Conservation (phyloP, 2,888 invertebrate genomes). For the Cryptocephalus moraei region DNA sequence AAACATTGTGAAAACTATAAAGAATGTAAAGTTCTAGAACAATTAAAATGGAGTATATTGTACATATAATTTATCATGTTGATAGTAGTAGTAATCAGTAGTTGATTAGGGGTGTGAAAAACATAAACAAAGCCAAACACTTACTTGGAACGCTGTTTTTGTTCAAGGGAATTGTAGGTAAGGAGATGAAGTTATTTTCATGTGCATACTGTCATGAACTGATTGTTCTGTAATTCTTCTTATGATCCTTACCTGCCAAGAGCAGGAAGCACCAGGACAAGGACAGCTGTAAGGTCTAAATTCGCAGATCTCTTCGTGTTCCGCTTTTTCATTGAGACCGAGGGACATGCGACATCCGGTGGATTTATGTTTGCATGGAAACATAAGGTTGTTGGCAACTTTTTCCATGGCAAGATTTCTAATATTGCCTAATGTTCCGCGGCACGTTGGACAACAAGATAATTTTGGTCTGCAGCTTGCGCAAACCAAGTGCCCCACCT, state of each 20-base stretch:
- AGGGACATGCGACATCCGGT: slow-evolving; percentile 90
- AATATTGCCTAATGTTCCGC: slow-evolving; percentile 93
- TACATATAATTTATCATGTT: no score
- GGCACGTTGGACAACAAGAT: slow-evolving; percentile 94
- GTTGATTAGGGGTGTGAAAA: no score
- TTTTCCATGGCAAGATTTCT: slow-evolving; percentile 99
- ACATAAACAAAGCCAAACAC: no score
- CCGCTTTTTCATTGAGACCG: slow-evolving; percentile 94
- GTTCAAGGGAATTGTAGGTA: no score
- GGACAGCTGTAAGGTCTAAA: slow-evolving; percentile 98
- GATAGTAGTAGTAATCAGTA: no score
- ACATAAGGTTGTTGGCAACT: slow-evolving; percentile 92
- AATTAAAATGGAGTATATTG: no score
- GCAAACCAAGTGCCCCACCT: slow-evolving; percentile 97
- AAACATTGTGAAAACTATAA: no score
- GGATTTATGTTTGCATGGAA: slow-evolving; percentile 96
- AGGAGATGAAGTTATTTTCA: no score
- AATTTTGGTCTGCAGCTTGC: slow-evolving; percentile 95
- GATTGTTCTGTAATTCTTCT: no score
- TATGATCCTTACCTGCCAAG: slow-evolving; percentile 84
- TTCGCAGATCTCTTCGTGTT: slow-evolving; percentile 98
- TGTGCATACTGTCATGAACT: no score
- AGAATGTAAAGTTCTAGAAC: no score
- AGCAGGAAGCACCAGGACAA: slow-evolving; percentile 98
- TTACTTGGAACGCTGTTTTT: no score